phyloP scores from a whole-genome alignment of 2,113 vertebrate species.

The Neotoma lepida region DNA sequence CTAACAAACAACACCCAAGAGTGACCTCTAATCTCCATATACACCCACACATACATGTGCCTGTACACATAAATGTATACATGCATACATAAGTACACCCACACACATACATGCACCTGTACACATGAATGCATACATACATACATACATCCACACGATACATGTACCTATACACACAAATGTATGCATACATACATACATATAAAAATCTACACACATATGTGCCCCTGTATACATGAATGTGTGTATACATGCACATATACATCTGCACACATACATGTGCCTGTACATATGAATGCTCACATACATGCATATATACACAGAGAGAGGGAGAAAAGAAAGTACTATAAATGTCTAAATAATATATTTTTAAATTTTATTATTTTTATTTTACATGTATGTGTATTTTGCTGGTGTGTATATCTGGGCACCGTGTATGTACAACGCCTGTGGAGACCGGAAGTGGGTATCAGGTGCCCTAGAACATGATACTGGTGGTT shows the following conservation, averaged over 20 bases:
- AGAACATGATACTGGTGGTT: neutral
- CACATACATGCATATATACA: neutral
- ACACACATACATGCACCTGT: neutral
- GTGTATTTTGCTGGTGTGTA: neutral
- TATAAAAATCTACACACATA: no score
- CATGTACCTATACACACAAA: neutral
- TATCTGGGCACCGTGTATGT: neutral
- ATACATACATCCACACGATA: no score
- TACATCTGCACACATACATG: neutral
- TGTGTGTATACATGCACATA: no score
- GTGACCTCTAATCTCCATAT: neutral
- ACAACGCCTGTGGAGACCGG: neutral
- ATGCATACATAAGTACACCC: no score
- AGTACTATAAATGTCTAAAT: neutral
- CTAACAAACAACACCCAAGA: neutral
- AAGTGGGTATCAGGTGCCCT: neutral
- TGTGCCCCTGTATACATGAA: no score
- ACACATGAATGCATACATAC: neutral
- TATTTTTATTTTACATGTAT: neutral
- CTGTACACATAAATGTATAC: no score
- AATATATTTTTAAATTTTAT: neutral
- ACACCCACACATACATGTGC: no score
- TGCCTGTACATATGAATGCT: neutral
- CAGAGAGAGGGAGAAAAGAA: constrained; percentile 1
- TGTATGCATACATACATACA: no score